Percentiles rank a stretch among this genome's conserved stretches.
Conservation (phyloP, 2,113 vertebrate genomes). For the Phaetusa simplex region DNA sequence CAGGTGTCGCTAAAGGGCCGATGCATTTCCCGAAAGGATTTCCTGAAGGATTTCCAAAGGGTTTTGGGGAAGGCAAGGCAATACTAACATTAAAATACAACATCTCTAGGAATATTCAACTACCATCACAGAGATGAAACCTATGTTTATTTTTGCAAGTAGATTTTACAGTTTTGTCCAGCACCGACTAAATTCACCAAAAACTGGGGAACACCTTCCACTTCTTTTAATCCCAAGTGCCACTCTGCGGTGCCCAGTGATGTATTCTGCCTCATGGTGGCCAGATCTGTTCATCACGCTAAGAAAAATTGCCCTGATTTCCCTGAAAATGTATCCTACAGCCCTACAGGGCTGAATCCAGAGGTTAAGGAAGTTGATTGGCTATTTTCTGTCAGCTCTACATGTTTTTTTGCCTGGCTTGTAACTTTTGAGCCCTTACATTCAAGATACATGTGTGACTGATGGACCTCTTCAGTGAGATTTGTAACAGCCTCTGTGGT, state of each 20-base stretch:
- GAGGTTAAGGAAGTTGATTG: neutral
- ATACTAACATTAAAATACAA: neutral
- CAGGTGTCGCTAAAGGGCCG: neutral
- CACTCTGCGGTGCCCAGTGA: neutral
- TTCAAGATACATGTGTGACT: neutral
- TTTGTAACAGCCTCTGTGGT: neutral
- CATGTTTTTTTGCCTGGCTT: neutral
- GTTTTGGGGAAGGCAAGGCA: neutral
- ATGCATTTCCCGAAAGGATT: neutral
- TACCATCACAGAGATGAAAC: neutral
- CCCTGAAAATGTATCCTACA: neutral
- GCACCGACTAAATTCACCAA: rapidly evolving
- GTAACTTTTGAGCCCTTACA: neutral
- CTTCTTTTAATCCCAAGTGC: neutral
- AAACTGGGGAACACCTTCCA: neutral
- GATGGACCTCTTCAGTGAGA: neutral
- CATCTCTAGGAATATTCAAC: neutral
- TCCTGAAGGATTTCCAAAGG: neutral
- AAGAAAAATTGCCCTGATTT: neutral
- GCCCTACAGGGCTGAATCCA: neutral
- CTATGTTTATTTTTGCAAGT: neutral
- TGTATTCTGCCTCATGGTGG: neutral
- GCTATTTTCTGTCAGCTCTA: neutral
- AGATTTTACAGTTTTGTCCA: neutral
- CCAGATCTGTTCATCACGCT: neutral